Conservation (phyloP, 2,797 vertebrate genomes). For the Gobionotothen gibberifrons region DNA sequence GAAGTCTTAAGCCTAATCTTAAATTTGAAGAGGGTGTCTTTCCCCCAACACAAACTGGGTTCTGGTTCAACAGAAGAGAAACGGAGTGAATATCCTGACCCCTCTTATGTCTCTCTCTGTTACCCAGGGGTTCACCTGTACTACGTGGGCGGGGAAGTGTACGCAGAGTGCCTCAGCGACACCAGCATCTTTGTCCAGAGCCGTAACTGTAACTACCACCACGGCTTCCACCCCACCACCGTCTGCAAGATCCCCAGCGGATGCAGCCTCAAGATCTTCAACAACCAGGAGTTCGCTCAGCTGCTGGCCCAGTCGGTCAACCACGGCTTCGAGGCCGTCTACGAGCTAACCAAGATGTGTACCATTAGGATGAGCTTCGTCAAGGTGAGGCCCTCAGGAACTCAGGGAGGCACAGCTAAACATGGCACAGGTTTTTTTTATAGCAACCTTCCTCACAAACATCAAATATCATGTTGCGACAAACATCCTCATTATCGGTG, state of each 20-base stretch:
- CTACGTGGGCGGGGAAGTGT: slow-evolving; percentile 96
- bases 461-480: too few species aligned
- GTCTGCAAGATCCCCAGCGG: slow-evolving; percentile 98
- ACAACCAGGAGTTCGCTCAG: slow-evolving; percentile 97
- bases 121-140: slow-evolving; percentile 92
- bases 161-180: slow-evolving; percentile 96
- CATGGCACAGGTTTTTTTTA: background rate
- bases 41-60: too few species aligned
- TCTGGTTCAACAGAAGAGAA: too few species aligned
- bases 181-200: slow-evolving; percentile 99
- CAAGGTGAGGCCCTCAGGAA: slow-evolving; percentile 80
- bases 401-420: background rate
- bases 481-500: too few species aligned
- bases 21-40: too few species aligned
- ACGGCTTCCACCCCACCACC: slow-evolving; percentile 96
- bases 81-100: background rate
- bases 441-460: background rate
- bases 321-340: slow-evolving; percentile 97
- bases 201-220: slow-evolving; percentile 98
- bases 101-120: background rate
- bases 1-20: too few species aligned
- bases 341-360: slow-evolving; percentile 99
- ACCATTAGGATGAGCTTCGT: slow-evolving; percentile 99
- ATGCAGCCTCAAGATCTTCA: slow-evolving; percentile 97
- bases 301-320: slow-evolving; percentile 96